A percentile compares a stretch with the other conserved stretches of the same genome.
Evolutionary conservation across 2,888 invertebrate species (phyloP).

Genomic region (Eupithecia subfuscata): DNA sequence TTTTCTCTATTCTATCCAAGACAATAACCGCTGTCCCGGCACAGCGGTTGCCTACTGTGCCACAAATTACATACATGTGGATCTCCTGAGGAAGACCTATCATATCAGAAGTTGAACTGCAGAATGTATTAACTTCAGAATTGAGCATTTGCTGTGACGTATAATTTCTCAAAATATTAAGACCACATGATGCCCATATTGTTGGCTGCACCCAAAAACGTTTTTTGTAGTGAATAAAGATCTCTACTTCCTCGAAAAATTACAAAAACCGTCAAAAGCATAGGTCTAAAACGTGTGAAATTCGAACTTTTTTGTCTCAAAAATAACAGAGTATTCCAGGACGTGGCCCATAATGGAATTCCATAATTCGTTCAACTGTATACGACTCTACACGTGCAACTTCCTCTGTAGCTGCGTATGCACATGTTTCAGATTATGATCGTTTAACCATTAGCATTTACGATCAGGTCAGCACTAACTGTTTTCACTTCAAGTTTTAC

Average conservation of each 20-base stretch:
- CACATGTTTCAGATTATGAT: constrained; percentile 60
- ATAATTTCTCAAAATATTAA: not conserved
- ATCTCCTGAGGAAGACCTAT: no score
- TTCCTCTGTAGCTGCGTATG: constrained; percentile 55
- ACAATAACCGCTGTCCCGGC: no score
- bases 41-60: no score
- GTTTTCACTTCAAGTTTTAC: constrained; percentile 13
- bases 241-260: not conserved
- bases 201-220: not conserved
- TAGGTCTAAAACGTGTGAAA: not conserved
- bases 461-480: constrained; percentile 14
- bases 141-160: not conserved
- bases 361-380: constrained; percentile 32
- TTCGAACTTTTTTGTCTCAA: not conserved
- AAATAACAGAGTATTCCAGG: constrained; percentile 9
- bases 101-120: no score
- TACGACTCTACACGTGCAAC: constrained; percentile 54
- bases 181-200: not conserved
- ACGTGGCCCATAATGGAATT: constrained; percentile 11
- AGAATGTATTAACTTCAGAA: no score
- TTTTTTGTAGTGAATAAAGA: not conserved
- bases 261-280: not conserved
- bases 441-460: constrained; percentile 19
- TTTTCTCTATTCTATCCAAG: no score
- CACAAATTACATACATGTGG: no score